Conservation (phyloP, 2,113 vertebrate species). For the Mastomys natalensis region DNA sequence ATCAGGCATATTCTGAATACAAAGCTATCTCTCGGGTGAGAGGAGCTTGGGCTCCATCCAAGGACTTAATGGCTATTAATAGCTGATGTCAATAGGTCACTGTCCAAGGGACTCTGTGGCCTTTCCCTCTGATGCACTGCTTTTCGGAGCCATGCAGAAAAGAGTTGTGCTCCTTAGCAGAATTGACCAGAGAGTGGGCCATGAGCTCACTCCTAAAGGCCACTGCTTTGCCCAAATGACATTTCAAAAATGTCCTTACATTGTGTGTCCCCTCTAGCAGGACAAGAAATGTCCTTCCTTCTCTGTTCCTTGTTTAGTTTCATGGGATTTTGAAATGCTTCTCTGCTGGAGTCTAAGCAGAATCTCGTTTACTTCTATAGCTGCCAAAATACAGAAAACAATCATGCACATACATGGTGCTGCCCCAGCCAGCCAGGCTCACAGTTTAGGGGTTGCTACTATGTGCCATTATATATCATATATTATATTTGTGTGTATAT, state of each 20-base stretch:
- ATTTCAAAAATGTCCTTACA: background rate
- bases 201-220: background rate
- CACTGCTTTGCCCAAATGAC: background rate
- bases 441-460: background rate
- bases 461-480: background rate
- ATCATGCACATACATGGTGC: background rate
- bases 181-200: background rate
- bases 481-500: too few relatives aligned
- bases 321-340: background rate
- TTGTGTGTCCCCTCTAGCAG: background rate
- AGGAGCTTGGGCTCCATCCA: constrained; percentile 44
- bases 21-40: background rate
- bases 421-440: background rate
- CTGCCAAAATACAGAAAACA: background rate
- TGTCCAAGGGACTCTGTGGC: constrained; percentile 58
- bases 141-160: constrained; percentile 6
- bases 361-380: background rate
- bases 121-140: background rate
- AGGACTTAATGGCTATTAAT: constrained; percentile 68
- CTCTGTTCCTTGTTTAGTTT: background rate
- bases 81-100: constrained; percentile 48
- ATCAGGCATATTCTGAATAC: constrained; percentile 52
- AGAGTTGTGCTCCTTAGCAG: background rate
- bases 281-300: background rate
- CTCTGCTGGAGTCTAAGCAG: background rate